Conservation (phyloP, 2,888 invertebrate species). For the Patella caerulea region DNA sequence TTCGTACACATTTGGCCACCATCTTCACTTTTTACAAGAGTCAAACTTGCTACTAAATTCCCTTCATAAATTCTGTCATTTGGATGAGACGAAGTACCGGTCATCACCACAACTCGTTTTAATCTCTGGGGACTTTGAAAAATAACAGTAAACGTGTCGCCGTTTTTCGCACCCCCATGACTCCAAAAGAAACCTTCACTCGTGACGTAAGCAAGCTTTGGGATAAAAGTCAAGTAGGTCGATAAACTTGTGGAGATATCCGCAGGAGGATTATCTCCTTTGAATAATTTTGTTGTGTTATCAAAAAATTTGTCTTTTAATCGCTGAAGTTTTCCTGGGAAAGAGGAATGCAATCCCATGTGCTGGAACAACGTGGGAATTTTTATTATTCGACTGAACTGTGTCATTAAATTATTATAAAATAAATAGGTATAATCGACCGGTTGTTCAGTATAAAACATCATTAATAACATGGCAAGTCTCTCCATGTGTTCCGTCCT, state of each 20-base stretch:
- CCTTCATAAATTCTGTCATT: conserved; percentile 59
- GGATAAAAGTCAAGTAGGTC: conserved; percentile 62
- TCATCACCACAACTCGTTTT: conserved; percentile 60
- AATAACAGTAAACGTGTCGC: conserved; percentile 65
- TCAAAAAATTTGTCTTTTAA: conserved; percentile 52
- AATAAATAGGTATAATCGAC: conserved; percentile 52
- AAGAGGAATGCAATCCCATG: conserved; percentile 50
- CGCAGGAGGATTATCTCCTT: conserved; percentile 68
- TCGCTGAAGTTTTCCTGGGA: conserved; percentile 51
- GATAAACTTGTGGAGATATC: conserved; percentile 66
- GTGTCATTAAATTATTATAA: conserved; percentile 48
- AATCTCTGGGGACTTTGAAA: conserved; percentile 60
- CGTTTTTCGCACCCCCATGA: conserved; percentile 49
- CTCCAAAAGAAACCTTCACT: conserved; percentile 71
- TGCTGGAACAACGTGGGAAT: conserved; percentile 59
- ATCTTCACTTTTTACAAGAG: conserved; percentile 29
- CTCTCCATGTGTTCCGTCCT: conserved; percentile 43
- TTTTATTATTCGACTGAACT: conserved; percentile 39
- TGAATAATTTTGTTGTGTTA: conserved; percentile 44
- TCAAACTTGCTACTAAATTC: conserved; percentile 55
- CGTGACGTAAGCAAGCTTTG: conserved; percentile 64
- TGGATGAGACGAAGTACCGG: conserved; percentile 58
- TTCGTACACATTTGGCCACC: conserved; percentile 42
- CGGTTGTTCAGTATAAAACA: conserved; percentile 56
- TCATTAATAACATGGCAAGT: conserved; percentile 58